These are phyloP conservation scores for Carassius gibelio DNA, from an alignment of 2,113 vertebrate genomes.

Conservation along the genomic window DNA sequence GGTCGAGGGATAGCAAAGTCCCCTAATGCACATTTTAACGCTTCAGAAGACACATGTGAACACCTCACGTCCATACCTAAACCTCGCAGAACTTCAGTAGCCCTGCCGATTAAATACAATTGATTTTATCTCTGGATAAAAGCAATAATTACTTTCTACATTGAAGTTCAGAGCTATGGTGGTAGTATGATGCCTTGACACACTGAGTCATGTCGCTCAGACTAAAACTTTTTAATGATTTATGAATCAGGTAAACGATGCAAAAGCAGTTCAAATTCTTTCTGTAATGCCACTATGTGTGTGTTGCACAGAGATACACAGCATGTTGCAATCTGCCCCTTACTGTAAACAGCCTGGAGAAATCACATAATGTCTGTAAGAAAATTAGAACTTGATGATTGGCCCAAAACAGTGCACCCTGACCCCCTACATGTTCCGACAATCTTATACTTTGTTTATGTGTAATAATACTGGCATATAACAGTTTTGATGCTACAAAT, in stretches of 20 bases:
- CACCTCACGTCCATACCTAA: background rate
- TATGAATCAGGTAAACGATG: background rate
- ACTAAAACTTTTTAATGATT: background rate
- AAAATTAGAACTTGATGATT: too few relatives aligned
- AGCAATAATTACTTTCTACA: background rate
- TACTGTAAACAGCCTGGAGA: background rate
- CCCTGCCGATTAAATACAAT: background rate
- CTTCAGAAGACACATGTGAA: constrained; percentile 3
- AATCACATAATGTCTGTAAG: too few relatives aligned
- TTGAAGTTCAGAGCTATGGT: background rate
- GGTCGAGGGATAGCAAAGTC: constrained; percentile 13
- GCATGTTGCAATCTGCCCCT: background rate
- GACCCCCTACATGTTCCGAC: too few relatives aligned
- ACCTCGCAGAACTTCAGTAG: background rate
- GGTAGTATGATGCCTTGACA: background rate
- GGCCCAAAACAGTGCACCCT: too few relatives aligned
- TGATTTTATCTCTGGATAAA: background rate
- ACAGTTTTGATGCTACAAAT: too few relatives aligned
- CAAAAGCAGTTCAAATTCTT: background rate
- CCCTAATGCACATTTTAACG: constrained; percentile 42
- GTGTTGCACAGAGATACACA: background rate
- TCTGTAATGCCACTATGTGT: background rate
- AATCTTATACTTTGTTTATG: too few relatives aligned
- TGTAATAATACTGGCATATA: too few relatives aligned
- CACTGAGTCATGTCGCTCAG: background rate